A percentile compares a stretch with the other conserved stretches of the same genome.
Evolutionary conservation across 2,113 vertebrate species (phyloP).

Genomic region (Chaetodon auriga): DNA sequence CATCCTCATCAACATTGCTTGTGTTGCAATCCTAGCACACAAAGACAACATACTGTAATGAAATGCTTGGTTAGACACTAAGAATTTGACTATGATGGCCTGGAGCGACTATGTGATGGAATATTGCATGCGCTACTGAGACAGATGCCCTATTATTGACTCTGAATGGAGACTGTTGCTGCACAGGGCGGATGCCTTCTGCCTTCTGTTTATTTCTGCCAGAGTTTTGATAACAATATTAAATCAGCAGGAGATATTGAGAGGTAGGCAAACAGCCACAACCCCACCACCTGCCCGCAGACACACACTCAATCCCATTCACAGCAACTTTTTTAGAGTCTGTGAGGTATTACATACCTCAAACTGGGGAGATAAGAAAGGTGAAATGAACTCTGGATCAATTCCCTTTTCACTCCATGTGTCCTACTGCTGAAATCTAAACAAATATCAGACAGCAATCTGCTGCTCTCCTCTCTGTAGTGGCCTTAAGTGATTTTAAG

Average conservation of each 20-base stretch:
- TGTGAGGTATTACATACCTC: slow-evolving; percentile 14
- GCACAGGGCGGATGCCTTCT: slow-evolving; percentile 48
- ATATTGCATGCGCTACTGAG: slow-evolving; percentile 39
- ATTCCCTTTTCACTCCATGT: slow-evolving; percentile 32
- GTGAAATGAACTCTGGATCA: slow-evolving; percentile 39
- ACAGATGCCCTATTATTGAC: slow-evolving; percentile 58
- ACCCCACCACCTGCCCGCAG: not conserved
- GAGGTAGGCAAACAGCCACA: slow-evolving; percentile 43
- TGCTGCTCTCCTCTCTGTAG: slow-evolving; percentile 30
- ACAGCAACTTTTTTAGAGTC: slow-evolving; percentile 15
- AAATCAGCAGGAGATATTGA: slow-evolving; percentile 56
- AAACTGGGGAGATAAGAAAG: slow-evolving; percentile 37
- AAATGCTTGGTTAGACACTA: slow-evolving; percentile 48
- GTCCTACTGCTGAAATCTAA: slow-evolving; percentile 38
- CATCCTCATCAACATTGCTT: not conserved
- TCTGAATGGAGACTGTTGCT: slow-evolving; percentile 45
- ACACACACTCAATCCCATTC: slow-evolving; percentile 16
- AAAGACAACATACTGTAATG: slow-evolving; percentile 32
- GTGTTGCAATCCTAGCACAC: slow-evolving; percentile 3
- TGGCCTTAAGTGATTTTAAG: slow-evolving; percentile 48
- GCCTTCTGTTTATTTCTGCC: slow-evolving; percentile 40
- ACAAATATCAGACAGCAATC: slow-evolving; percentile 36
- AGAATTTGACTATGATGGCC: slow-evolving; percentile 43
- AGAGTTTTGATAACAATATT: slow-evolving; percentile 40
- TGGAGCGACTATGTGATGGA: slow-evolving; percentile 29